A percentile compares a stretch with the other conserved stretches of the same genome.
Conservation (phyloP, 35 echinoderm and acorn worm species). For the Heliocidaris tuberculata region DNA sequence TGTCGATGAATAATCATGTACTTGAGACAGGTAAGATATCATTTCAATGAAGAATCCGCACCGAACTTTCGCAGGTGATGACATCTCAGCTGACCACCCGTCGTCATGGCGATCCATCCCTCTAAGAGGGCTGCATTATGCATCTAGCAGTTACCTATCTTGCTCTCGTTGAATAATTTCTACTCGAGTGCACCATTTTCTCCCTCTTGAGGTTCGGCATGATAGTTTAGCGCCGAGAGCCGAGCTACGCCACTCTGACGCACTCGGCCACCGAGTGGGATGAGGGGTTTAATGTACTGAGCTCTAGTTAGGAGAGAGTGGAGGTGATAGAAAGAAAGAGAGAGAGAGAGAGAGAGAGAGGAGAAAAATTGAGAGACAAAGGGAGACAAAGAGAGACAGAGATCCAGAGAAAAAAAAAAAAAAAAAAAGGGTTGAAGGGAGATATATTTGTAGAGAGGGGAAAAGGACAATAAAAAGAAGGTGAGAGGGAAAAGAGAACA, state of each 20-base stretch:
- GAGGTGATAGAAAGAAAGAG: background rate
- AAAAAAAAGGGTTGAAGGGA: too few species aligned
- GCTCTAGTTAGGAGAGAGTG: background rate
- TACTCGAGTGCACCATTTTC: background rate
- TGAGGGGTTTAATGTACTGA: background rate
- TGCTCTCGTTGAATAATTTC: conserved; percentile 4
- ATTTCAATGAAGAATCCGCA: background rate
- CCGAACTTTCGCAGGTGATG: background rate
- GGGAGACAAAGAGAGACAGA: background rate
- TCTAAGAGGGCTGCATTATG: background rate
- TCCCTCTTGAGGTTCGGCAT: background rate
- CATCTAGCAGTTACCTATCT: background rate
- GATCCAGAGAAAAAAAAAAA: too few species aligned
- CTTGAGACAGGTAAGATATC: background rate
- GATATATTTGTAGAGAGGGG: too few species aligned
- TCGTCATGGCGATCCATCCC: background rate
- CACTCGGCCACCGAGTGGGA: background rate
- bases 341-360: background rate
- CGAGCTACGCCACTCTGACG: background rate
- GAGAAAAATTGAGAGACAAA: background rate
- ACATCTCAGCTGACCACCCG: background rate
- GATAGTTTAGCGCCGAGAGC: background rate
- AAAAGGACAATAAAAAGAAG: too few species aligned
- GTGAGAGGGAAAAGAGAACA: background rate
- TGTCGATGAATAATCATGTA: background rate